Evolutionary conservation across 2,113 vertebrate species (phyloP), one percentile per base, ranked within the genome.

Genomic region (Lasiurus cinereus): DNA sequence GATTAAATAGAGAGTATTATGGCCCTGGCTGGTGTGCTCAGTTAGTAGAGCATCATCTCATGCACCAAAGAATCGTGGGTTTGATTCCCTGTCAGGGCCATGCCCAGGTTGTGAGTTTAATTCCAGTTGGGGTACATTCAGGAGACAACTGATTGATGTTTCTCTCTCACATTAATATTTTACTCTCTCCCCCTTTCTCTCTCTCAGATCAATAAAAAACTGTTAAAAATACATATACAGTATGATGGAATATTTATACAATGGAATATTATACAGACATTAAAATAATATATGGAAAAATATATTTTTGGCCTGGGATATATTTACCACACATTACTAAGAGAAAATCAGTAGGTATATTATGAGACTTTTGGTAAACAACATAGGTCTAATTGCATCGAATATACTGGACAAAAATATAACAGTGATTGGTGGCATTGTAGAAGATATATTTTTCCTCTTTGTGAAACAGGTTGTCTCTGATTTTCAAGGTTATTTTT

Each of bases 231-330:
- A 21, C 21, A 22, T 69, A 56, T 69, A 66, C 29, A 66, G 64
- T 66, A 31, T n/a, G 59, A 9, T 46, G 36, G 21, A 54, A n/a
- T 94, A 64, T 48, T 78, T 64, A 33, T 77, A 67, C 22, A 77
- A 67, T 59, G 31, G 18, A 83, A 48, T 89, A 48, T 9, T 83
- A 72, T 12, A 64, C 31, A 79, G 19, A 85, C 8, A 33, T 67
- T 83, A 67, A 90, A 78, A n/a, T 93, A 43, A n/a, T 88, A 59
- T 22, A 33, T 33, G 24, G 39, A 62, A 67, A 86, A 73, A 52
- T 66, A 52, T 54, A 46, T 52, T 79, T 73, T 94, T 87, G 36
- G 8, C 56, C 24, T 94, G 67, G 21, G 14, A 91, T 82, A n/a
- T 73, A 48, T 87, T 94, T 19, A 78, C 33, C n/a, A 39, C 18